Evolutionary conservation across 2,797 vertebrate species (phyloP), one percentile per base, ranked within the genome.

Genomic region (Cynopterus sphinx): DNA sequence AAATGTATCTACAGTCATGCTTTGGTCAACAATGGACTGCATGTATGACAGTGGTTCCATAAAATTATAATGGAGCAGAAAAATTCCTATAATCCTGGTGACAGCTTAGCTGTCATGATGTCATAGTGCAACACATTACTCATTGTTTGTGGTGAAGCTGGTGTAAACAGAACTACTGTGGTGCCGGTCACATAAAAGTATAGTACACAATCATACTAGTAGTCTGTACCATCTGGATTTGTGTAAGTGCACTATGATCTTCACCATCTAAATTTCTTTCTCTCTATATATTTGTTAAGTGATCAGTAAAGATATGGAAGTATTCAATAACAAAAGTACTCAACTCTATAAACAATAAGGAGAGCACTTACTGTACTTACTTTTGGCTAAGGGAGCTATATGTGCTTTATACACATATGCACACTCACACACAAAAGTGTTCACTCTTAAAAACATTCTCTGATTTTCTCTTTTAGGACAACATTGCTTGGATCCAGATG

Each of bases 401-500:
- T 12, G 46, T 26, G 21, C 17, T 59, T 73, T 46, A 26, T 31
- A 36, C 33, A 39, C 31, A 7, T 0, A 8, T 0, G 6, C 33
- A 63, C 36, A 10, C 24, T 1, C 49, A 53, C 22, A 49, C 9
- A 59, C 16, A 61, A 3, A 79, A 46, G 24, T 24, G 2, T 53
- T 28, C 24, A 9, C 71, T 57, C 3, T 61, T n/a, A 3, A 70
- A 86, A 81, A 55, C 28, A 77, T 63, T 39, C 67, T 93, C 49
- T 22, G 4, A 13, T 77, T 81, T 15, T 31, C 8, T 96, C 87
- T 98, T 98, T 89, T 94, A 99, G 99, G 99, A 89, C 98, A 99
- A 87, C 99, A 99, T 85, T 99, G 99, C 96, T 97, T 99, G 97
- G 99, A 99, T 88, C 99, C 99, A 0, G 99, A 99, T 22, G 98